Conservation (phyloP, 2,888 invertebrate species). For the Caenorhabditis becei region DNA sequence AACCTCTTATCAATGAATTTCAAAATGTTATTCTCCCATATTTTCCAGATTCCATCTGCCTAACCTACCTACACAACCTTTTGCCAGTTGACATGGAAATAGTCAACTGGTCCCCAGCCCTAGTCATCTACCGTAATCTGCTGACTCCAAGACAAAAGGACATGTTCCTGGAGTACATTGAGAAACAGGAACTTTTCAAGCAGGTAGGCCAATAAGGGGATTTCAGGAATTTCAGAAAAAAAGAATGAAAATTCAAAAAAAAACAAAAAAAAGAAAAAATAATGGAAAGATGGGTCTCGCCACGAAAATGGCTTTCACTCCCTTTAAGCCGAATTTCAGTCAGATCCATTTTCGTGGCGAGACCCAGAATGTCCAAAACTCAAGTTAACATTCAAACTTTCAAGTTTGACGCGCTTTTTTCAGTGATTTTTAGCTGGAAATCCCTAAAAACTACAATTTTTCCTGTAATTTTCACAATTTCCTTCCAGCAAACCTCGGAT, state of each 20-base stretch:
- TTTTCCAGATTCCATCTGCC: slow-evolving; percentile 42
- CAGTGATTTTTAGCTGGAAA: neutral
- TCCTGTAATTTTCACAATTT: neutral
- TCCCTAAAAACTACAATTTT: too few species aligned
- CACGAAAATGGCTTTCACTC: too few species aligned
- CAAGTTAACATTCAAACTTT: too few species aligned
- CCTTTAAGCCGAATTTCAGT: too few species aligned
- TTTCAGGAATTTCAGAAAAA: neutral
- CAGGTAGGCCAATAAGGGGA: too few species aligned
- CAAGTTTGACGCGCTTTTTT: too few species aligned
- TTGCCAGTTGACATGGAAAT: slow-evolving; percentile 52
- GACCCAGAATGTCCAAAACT: too few species aligned
- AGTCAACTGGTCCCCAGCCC: slow-evolving; percentile 31
- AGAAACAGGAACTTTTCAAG: slow-evolving; percentile 4
- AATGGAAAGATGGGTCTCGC: too few species aligned
- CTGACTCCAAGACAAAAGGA: slow-evolving; percentile 10
- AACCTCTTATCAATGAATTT: too few species aligned
- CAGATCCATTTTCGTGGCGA: too few species aligned
- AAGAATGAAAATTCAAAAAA: neutral
- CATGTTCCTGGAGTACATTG: slow-evolving; percentile 26
- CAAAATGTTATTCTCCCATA: too few species aligned
- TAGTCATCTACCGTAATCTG: slow-evolving; percentile 47
- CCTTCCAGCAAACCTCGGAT: slow-evolving; percentile 32
- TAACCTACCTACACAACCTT: slow-evolving; percentile 43
- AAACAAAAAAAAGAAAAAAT: neutral